Percentiles rank a stretch among this genome's conserved stretches.
Evolutionary conservation across 92 coral and sea anemone species (phyloP).

Genomic region (Porites evermanni): DNA sequence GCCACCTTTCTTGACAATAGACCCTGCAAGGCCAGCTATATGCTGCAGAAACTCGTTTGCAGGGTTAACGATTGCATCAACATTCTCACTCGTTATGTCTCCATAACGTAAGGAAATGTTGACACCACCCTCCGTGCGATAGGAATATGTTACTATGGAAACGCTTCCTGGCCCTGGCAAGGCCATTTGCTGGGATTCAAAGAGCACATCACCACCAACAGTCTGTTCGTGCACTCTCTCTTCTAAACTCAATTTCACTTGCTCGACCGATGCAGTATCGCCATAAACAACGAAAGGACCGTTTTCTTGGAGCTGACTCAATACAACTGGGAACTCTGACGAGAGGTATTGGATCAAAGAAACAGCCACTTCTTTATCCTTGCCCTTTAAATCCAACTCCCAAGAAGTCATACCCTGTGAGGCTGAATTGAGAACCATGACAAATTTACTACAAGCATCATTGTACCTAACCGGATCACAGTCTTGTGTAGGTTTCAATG

Average conservation of each 20-base stretch:
- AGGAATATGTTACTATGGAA: conserved; percentile 14
- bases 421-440: conserved; percentile 24
- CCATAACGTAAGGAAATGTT: conserved; percentile 64
- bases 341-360: background rate
- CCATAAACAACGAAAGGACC: conserved; percentile 52
- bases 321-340: conserved; percentile 36
- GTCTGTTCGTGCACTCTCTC: background rate
- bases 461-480: conserved; percentile 41
- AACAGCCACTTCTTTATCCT: background rate
- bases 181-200: background rate
- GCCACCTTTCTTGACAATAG: conserved; percentile 73
- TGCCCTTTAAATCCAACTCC: conserved; percentile 7
- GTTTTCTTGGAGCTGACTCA: conserved; percentile 24
- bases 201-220: background rate
- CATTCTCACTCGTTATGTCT: conserved; percentile 67
- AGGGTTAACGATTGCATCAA: conserved; percentile 85
- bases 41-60: conserved; percentile 59
- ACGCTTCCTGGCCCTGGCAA: background rate
- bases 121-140: conserved; percentile 29
- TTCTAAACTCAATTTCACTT: background rate
- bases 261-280: conserved; percentile 39
- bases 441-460: conserved; percentile 40
- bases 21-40: conserved; percentile 56
- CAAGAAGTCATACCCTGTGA: conserved; percentile 49
- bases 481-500: conserved; percentile 19